Evolutionary conservation across 2,113 vertebrate species (phyloP), one percentile per base, ranked within the genome.

Genomic region (Myrmecobius fasciatus): DNA sequence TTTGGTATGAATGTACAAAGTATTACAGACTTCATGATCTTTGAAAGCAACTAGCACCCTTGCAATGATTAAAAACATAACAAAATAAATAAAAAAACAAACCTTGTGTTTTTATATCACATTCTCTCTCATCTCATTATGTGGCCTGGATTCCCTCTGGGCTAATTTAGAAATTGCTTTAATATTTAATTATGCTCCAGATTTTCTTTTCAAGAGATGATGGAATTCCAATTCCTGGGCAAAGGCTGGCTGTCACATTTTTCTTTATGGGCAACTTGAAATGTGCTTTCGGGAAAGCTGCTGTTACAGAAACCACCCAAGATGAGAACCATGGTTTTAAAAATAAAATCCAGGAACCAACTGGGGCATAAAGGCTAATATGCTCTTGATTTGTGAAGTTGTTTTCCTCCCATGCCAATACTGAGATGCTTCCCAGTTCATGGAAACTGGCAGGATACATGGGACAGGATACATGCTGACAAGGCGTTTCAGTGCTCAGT

Each of bases 371-470:
- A 12, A 48, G 92, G 26, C 91, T 2, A 0, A 31, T 49, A 8
- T 48, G n/a, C 52, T 93, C 89, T 17, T 88, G 67, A 95, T 93
- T 89, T 8, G 0, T 25, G n/a, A 31, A 93, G 91, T n/a, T 83
- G 67, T 28, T 53, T 47, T 26, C 14, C 25, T 91, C 51, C 95
- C 91, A 53, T 31, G 94, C 89, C 93, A 60, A 47, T 0, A 11
- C 75, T 7, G 54, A 92, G 12, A 24, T 31, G 75, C 91, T 93
- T 88, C 67, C 93, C 25, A 94, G 89, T 94, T 91, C 7, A 53
- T 48, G 46, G 92, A 75, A 96, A 92, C 90, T 92, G 96, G 92
- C 97, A 94, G 12, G 52, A 43, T 7, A 8, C 26, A n/a, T 90
- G 2, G 0, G 89, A 90, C 91, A 22, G 53, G 47, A 53, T 75